A percentile compares a stretch with the other conserved stretches of the same genome.
phyloP scores from a whole-genome alignment of 2,888 invertebrate genomes.

The Suillia variegata region DNA sequence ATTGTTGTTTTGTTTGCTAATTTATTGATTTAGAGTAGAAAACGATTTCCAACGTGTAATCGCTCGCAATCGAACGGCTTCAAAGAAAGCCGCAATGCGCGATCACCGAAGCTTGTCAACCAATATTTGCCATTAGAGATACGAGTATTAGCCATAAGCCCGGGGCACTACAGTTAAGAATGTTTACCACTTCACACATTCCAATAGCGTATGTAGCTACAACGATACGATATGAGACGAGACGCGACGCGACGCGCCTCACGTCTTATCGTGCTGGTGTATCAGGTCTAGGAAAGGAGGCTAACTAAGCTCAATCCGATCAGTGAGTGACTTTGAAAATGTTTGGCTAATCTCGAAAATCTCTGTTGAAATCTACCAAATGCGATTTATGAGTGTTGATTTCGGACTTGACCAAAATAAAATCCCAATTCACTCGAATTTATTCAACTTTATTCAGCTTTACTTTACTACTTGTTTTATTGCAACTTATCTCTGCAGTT shows the following conservation, averaged over 20 bases:
- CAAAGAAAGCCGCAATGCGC: slow-evolving; percentile 21
- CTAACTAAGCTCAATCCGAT: too few relatives aligned
- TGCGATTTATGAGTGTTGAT: too few relatives aligned
- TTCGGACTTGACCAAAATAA: too few relatives aligned
- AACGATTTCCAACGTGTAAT: slow-evolving; percentile 22
- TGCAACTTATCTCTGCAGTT: neutral
- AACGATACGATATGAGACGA: too few relatives aligned
- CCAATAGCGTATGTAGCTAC: neutral
- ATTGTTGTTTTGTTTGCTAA: slow-evolving; percentile 15
- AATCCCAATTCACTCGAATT: slow-evolving; percentile 7
- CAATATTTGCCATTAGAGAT: slow-evolving; percentile 8
- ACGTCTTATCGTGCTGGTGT: too few relatives aligned
- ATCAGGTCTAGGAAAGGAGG: too few relatives aligned
- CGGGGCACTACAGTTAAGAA: slow-evolving; percentile 5
- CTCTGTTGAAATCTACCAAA: too few relatives aligned
- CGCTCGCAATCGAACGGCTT: slow-evolving; percentile 12
- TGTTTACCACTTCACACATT: slow-evolving; percentile 9
- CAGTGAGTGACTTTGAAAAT: too few relatives aligned
- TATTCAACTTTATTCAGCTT: slow-evolving; percentile 21
- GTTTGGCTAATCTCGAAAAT: too few relatives aligned
- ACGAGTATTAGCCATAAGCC: slow-evolving; percentile 13
- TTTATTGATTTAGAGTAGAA: slow-evolving; percentile 21
- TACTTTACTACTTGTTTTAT: neutral
- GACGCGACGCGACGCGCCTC: too few relatives aligned
- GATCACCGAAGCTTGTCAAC: slow-evolving; percentile 11